Conservation (phyloP, 1,140 invertebrate species). For the Campoletis sonorensis region DNA sequence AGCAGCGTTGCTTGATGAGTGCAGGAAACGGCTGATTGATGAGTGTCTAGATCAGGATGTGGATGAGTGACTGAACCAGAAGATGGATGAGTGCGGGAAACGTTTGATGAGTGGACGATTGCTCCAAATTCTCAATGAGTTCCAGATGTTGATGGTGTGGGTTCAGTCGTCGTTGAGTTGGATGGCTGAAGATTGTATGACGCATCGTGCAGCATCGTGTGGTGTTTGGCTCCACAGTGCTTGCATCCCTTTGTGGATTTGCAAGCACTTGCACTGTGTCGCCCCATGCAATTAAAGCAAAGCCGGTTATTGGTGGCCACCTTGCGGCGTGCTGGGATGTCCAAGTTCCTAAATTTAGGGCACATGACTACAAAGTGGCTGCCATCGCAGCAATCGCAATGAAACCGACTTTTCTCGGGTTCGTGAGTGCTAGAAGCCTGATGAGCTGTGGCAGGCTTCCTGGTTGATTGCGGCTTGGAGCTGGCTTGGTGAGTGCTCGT, state of each 20-base stretch:
- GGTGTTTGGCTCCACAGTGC: constrained; percentile 9
- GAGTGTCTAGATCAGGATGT: too few species aligned
- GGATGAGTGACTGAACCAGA: too few species aligned
- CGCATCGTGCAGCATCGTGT: constrained; percentile 41
- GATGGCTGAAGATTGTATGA: neutral
- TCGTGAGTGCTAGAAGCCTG: neutral
- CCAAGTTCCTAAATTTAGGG: too few species aligned
- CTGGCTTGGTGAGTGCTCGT: neutral
- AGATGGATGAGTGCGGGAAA: too few species aligned
- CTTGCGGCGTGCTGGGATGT: neutral
- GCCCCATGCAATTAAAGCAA: constrained; percentile 37
- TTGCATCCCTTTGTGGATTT: constrained; percentile 17
- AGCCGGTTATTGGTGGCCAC: constrained; percentile 5
- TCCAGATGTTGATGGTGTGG: neutral
- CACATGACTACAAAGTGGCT: too few species aligned
- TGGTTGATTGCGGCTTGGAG: neutral
- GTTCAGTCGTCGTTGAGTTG: neutral
- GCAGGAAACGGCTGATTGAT: neutral
- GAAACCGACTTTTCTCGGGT: neutral
- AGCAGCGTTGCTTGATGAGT: constrained; percentile 32
- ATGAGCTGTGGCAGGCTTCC: neutral
- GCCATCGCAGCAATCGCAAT: constrained; percentile 27
- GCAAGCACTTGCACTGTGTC: constrained; percentile 25
- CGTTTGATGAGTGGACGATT: constrained; percentile 2
- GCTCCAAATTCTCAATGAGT: constrained; percentile 1